phyloP scores from a whole-genome alignment of 2,888 invertebrate species.

The Agonopterix heracliana region DNA sequence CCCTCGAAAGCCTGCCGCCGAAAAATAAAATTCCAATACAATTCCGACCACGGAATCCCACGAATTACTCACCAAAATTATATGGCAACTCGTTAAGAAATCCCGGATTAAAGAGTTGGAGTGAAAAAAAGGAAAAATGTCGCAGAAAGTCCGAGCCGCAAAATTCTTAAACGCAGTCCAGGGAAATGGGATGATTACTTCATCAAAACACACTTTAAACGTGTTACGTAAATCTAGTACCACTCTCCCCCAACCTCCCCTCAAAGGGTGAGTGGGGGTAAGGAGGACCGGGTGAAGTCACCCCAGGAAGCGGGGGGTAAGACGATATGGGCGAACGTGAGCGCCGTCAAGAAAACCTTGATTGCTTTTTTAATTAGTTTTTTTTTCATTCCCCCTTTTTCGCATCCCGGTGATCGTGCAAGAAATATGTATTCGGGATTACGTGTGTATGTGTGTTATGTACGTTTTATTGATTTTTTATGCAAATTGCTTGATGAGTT shows the following conservation, averaged over 20 bases:
- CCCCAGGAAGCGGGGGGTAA: constrained; percentile 65
- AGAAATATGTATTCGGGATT: constrained; percentile 65
- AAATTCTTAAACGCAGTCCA: constrained; percentile 73
- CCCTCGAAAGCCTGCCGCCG: too few species aligned
- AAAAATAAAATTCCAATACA: constrained; percentile 35
- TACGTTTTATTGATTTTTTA: constrained; percentile 29
- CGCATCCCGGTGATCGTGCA: constrained; percentile 64
- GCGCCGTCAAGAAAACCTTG: constrained; percentile 77
- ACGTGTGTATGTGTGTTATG: constrained; percentile 42
- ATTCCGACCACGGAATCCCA: constrained; percentile 30
- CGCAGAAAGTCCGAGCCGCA: constrained; percentile 59
- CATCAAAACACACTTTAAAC: constrained; percentile 77
- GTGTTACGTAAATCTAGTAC: constrained; percentile 77
- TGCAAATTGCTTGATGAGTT: constrained; percentile 10
- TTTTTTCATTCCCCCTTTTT: constrained; percentile 71
- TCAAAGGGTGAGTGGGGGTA: constrained; percentile 51
- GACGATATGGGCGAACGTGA: constrained; percentile 77
- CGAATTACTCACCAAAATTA: constrained; percentile 53
- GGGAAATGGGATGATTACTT: constrained; percentile 76
- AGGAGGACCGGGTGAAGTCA: constrained; percentile 34
- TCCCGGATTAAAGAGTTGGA: constrained; percentile 64
- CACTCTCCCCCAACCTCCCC: constrained; percentile 51
- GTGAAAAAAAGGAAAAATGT: constrained; percentile 30
- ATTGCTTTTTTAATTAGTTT: constrained; percentile 77
- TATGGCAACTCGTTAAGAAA: constrained; percentile 61